These are phyloP conservation scores for Dexiosoma caninum DNA, from an alignment of 2,888 invertebrate species.

Conservation along the genomic window DNA sequence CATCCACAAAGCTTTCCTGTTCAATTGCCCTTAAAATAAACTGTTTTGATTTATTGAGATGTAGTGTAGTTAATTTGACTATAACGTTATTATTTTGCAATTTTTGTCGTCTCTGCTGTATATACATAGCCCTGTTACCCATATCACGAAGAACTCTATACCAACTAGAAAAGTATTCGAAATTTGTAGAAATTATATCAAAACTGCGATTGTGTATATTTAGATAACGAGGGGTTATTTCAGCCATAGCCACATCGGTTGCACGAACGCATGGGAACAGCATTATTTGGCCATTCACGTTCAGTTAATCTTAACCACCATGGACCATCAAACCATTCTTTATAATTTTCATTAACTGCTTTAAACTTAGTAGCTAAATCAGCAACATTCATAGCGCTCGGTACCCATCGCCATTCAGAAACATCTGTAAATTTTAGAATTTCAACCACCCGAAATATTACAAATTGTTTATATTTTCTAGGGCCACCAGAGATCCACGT, in stretches of 20 bases:
- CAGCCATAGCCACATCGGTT: too few species aligned
- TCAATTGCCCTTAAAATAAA: slow-evolving; percentile 17
- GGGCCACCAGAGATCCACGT: slow-evolving; percentile 7
- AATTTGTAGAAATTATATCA: too few species aligned
- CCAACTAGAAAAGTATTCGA: slow-evolving; percentile 1
- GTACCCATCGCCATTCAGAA: slow-evolving; percentile 20
- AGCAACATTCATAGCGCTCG: slow-evolving; percentile 18
- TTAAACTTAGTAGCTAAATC: slow-evolving; percentile 26
- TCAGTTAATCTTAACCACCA: slow-evolving; percentile 8
- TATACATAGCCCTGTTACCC: slow-evolving; percentile 7
- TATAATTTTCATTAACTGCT: neutral
- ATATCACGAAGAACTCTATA: slow-evolving; percentile 11
- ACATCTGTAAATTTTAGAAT: neutral
- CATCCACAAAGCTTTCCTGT: slow-evolving; percentile 43
- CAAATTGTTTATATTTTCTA: slow-evolving; percentile 21
- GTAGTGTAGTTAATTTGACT: neutral
- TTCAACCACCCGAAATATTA: slow-evolving; percentile 17
- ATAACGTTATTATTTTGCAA: neutral
- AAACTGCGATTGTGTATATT: too few species aligned
- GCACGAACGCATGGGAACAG: too few species aligned
- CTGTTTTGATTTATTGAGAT: slow-evolving; percentile 27
- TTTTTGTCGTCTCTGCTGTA: neutral
- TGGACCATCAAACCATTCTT: neutral
- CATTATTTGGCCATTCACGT: neutral
- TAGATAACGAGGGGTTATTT: too few species aligned